These are phyloP conservation scores for Phallusia fumigata DNA, from an alignment of 23 tunicate genomes.

Conservation along the genomic window DNA sequence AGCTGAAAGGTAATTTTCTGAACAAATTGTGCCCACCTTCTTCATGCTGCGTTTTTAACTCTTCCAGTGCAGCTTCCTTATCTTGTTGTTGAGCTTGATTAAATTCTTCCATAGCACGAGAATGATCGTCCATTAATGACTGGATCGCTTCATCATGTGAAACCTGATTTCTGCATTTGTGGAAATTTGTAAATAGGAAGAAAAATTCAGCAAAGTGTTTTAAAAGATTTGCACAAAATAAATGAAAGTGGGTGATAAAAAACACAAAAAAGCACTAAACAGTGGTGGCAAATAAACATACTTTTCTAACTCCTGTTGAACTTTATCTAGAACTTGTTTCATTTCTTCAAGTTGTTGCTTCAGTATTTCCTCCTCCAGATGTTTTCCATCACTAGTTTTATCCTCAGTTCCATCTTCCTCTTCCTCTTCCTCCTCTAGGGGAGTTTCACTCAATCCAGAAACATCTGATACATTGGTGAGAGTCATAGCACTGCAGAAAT, in stretches of 20 bases:
- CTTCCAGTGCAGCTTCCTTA: background rate
- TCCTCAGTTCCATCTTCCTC: conserved; percentile 13
- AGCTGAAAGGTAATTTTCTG: too few species aligned
- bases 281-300: background rate
- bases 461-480: conserved; percentile 74
- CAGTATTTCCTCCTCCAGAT: conserved; percentile 30
- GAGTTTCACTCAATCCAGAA: conserved; percentile 83
- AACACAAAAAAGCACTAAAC: too few species aligned
- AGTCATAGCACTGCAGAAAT: conserved; percentile 59
- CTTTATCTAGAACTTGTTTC: background rate
- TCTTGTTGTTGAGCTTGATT: background rate
- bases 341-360: conserved; percentile 27
- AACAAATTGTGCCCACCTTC: background rate
- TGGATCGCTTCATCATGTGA: conserved; percentile 19
- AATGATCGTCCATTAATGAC: conserved; percentile 8
- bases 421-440: background rate
- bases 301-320: conserved; percentile 16
- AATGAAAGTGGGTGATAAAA: too few species aligned
- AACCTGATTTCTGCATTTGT: conserved; percentile 7
- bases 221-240: too few species aligned
- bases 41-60: conserved; percentile 20
- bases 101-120: conserved; percentile 12
- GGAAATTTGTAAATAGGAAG: too few species aligned
- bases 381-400: background rate
- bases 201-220: too few species aligned